Evolutionary conservation across 2,797 vertebrate species (phyloP), one percentile per base, ranked within the genome.

Genomic region (Gouania willdenowi): DNA sequence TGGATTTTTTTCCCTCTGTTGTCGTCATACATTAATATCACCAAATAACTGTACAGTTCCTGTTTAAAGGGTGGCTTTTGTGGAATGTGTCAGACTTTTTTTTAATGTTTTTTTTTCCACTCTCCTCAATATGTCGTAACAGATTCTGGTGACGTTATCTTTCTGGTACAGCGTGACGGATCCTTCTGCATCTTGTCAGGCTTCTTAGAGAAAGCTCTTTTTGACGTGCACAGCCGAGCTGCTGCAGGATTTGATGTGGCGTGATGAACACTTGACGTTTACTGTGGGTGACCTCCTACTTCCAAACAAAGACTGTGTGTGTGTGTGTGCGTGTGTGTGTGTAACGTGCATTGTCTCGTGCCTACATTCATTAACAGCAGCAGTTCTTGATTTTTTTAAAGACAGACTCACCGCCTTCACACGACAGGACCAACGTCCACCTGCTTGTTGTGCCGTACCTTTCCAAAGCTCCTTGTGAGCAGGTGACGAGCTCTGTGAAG

Each of bases 151-250:
- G 73, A 82, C 63, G 45, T 74, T 77, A 79, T 80, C 73, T 77
- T 79, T 63, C 57, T 44, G 23, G 60, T 65, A 55, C 70, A 60
- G 70, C 60, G 36, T 72, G 71, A 77, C 82, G 59, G 75, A 79
- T 77, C 80, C 81, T 68, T 79, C 79, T 79, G 77, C 64, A 33
- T 79, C 57, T 67, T 70, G 80, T 82, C 80, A 79, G 58, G 31
- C 58, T 44, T 49, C 47, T 64, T 33, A 32, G 39, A 65, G 40
- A 52, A 49, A 62, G 54, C 66, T 29, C 57, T 75, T 44, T 73
- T 57, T 80, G 71, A 77, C 69, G 66, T 57, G 68, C 64, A 68
- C 43, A 62, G 66, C 61, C 45, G 32, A 8, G 21, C 52, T 56
- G 62, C 51, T 16, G 64, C 50, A 52, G 56, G 53, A 68, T 73